Conservation (phyloP, 2,113 vertebrate genomes). For the Menura novaehollandiae region DNA sequence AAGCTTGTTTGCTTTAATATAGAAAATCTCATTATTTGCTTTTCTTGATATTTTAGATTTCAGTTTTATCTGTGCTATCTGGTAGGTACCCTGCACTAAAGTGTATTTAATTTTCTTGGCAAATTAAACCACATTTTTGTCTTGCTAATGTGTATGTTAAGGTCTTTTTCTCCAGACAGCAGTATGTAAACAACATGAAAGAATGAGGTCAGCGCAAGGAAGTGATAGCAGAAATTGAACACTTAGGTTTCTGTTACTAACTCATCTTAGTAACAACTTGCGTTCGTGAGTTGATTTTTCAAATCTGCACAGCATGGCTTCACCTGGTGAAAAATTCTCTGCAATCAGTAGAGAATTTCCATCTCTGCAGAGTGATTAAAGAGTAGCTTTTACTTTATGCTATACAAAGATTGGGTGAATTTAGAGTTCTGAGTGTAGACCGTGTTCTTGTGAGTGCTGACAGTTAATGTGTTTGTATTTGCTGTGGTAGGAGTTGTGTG, state of each 20-base stretch:
- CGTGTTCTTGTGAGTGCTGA: background rate
- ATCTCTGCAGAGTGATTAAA: background rate
- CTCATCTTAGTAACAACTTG: background rate
- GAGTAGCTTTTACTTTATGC: background rate
- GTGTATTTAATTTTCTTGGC: background rate
- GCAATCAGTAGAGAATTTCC: background rate
- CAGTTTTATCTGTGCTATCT: background rate
- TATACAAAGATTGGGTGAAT: background rate
- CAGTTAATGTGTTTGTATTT: background rate
- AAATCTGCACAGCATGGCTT: background rate
- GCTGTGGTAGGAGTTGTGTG: background rate
- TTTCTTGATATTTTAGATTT: background rate
- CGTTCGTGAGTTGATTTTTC: background rate
- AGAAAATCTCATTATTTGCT: background rate
- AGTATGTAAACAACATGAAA: slow-evolving; percentile 13
- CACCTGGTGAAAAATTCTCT: background rate
- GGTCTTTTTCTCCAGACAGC: background rate
- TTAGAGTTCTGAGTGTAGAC: background rate
- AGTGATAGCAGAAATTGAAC: background rate
- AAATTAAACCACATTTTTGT: background rate
- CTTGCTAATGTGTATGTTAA: background rate
- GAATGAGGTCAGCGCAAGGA: background rate
- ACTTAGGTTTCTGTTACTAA: background rate
- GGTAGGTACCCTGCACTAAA: background rate
- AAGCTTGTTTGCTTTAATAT: background rate